These are phyloP conservation scores for Fopius arisanus DNA, from an alignment of 1,140 invertebrate genomes.

Conservation along the genomic window DNA sequence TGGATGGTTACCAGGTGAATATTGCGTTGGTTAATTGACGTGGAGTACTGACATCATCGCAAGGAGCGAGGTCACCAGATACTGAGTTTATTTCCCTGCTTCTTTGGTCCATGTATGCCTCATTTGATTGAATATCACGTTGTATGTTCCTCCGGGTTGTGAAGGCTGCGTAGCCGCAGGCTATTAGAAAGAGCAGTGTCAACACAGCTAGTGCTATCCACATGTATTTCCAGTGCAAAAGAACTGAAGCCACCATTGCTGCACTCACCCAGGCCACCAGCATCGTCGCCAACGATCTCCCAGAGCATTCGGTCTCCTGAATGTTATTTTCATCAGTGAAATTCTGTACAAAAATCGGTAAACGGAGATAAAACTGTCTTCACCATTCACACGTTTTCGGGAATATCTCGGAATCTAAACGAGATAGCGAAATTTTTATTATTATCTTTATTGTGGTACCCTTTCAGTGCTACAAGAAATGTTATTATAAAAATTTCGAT, in stretches of 20 bases:
- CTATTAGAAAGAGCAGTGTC: slow-evolving; percentile 48
- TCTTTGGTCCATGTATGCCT: slow-evolving; percentile 12
- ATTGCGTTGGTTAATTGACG: background rate
- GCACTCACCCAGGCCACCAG: slow-evolving; percentile 49
- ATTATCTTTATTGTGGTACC: too few species aligned
- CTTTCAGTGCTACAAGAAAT: too few species aligned
- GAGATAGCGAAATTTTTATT: too few species aligned
- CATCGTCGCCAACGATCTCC: slow-evolving; percentile 48
- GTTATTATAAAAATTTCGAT: too few species aligned
- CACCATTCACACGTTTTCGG: too few species aligned
- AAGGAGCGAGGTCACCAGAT: slow-evolving; percentile 37
- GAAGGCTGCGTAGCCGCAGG: slow-evolving; percentile 47
- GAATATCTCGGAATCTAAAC: too few species aligned
- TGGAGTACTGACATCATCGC: slow-evolving; percentile 35
- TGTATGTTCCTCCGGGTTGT: slow-evolving; percentile 34
- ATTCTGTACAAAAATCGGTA: too few species aligned
- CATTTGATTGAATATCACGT: slow-evolving; percentile 14
- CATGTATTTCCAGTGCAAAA: slow-evolving; percentile 53
- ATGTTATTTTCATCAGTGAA: background rate
- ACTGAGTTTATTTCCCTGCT: slow-evolving; percentile 42
- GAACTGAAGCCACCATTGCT: slow-evolving; percentile 47
- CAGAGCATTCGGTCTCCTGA: slow-evolving; percentile 42
- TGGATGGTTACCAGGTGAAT: background rate
- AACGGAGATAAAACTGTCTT: too few species aligned
- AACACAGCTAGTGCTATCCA: slow-evolving; percentile 50